Percentiles rank a stretch among this genome's conserved stretches.
phyloP scores from a whole-genome alignment of 2,888 invertebrate genomes.

The Dicycla oo region DNA sequence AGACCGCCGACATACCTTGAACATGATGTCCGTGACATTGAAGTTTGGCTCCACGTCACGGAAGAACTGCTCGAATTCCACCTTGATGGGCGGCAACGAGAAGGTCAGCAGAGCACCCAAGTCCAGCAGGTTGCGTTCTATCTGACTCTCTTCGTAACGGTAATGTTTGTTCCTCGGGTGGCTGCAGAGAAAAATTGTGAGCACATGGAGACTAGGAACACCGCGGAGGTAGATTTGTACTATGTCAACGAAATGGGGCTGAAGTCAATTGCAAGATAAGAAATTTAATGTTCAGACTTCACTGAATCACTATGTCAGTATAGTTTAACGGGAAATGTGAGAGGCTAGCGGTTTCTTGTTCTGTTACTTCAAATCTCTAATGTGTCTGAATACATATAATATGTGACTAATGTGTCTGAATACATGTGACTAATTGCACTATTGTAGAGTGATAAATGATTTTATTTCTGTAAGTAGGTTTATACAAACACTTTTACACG shows the following conservation, averaged over 20 bases:
- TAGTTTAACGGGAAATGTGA: background rate
- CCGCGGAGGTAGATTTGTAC: background rate
- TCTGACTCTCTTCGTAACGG: constrained; percentile 26
- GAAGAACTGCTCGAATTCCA: constrained; percentile 48
- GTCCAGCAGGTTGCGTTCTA: constrained; percentile 35
- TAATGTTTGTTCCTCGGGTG: constrained; percentile 42
- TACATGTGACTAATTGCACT: background rate
- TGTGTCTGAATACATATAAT: no score
- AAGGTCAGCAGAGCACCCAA: constrained; percentile 54
- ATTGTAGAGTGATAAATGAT: background rate
- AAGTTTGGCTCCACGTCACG: constrained; percentile 16
- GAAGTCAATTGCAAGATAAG: background rate
- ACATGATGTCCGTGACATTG: constrained; percentile 61
- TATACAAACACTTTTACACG: no score
- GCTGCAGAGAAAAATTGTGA: constrained; percentile 13
- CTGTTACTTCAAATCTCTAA: background rate
- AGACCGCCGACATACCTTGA: constrained; percentile 35
- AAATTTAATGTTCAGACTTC: background rate
- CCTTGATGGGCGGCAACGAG: constrained; percentile 26
- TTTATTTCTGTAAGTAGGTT: no score
- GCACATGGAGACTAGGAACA: background rate
- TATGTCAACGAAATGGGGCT: background rate
- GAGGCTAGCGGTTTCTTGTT: background rate
- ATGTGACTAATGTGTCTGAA: no score
- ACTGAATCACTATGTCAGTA: background rate